Conservation (phyloP, 2,888 invertebrate genomes). For the Ormia ochracea region DNA sequence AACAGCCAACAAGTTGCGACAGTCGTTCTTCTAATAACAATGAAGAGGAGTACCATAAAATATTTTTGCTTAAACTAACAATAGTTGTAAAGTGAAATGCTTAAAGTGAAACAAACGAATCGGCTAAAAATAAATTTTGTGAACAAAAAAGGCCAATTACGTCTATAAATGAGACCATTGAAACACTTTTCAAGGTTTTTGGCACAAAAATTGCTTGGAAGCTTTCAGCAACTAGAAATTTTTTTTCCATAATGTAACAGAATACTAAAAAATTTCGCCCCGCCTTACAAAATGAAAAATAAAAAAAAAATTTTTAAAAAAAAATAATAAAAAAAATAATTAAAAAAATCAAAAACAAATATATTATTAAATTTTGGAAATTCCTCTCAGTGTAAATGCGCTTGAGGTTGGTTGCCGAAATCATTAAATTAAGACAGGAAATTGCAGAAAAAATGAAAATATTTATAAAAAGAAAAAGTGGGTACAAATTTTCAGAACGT, state of each 20-base stretch:
- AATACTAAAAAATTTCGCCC: no score
- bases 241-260: no score
- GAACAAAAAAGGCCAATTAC: not conserved
- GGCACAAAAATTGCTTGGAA: no score
- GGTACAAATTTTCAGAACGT: constrained; percentile 25
- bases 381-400: constrained; percentile 5
- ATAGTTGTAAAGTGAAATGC: constrained; percentile 11
- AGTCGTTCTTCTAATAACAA: not conserved
- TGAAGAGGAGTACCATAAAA: not conserved
- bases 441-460: constrained; percentile 27
- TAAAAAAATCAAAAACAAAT: not conserved
- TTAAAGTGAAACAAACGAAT: not conserved
- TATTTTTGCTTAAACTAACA: constrained; percentile 32
- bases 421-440: constrained; percentile 27
- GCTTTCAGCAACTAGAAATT: no score
- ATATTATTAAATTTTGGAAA: not conserved
- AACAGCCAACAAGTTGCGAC: constrained; percentile 44
- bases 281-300: no score
- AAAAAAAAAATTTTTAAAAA: not conserved
- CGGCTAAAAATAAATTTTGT: no score
- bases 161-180: not conserved
- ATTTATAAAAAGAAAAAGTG: constrained; percentile 10
- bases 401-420: constrained; percentile 36
- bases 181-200: constrained; percentile 1
- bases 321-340: not conserved